These are phyloP conservation scores for Burhinus bistriatus DNA, from an alignment of 2,113 vertebrate species.

Conservation along the genomic window DNA sequence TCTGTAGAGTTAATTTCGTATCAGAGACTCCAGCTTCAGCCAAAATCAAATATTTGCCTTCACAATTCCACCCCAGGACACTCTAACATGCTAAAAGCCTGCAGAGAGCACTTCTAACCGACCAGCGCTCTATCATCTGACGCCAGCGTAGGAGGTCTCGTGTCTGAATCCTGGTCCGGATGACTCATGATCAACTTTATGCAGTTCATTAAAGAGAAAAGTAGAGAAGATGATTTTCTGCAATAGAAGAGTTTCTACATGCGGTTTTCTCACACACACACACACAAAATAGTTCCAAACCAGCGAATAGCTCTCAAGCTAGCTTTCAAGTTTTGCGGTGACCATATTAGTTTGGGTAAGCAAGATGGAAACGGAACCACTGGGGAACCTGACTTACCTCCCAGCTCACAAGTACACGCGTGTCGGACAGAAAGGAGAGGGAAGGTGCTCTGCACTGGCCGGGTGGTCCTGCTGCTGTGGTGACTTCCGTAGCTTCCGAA, in stretches of 20 bases:
- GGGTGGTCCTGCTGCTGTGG: constrained; percentile 90
- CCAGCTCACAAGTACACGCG: constrained; percentile 86
- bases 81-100: neutral
- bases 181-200: neutral
- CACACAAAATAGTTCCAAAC: neutral
- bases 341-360: neutral
- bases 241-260: neutral
- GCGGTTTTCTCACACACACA: rapidly evolving
- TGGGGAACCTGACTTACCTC: constrained; percentile 80
- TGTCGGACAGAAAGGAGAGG: constrained; percentile 84
- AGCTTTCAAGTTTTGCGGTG: neutral
- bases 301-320: neutral
- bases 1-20: neutral
- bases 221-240: neutral
- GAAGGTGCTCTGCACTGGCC: constrained; percentile 87
- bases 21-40: neutral
- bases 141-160: neutral
- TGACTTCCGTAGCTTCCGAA: constrained; percentile 85
- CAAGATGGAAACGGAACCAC: neutral
- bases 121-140: neutral
- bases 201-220: neutral
- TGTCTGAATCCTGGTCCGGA: neutral
- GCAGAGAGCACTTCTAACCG: neutral
- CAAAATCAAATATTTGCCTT: constrained; percentile 40
- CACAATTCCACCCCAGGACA: neutral